These are phyloP conservation scores for Axis porcinus DNA, from an alignment of 2,113 vertebrate species.

Conservation along the genomic window DNA sequence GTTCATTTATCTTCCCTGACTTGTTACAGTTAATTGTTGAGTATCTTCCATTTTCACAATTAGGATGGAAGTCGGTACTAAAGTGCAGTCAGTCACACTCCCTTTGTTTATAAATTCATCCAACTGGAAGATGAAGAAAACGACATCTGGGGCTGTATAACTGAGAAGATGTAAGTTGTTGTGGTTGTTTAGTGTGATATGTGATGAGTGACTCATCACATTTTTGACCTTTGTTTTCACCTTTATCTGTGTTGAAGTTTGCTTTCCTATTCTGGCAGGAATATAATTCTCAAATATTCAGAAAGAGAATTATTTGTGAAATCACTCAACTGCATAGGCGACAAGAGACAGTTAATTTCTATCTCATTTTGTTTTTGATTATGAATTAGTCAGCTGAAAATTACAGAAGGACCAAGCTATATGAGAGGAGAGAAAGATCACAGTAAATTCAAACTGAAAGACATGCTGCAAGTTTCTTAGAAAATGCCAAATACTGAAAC, in stretches of 20 bases:
- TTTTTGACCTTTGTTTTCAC: slow-evolving; percentile 11
- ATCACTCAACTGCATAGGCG: slow-evolving; percentile 40
- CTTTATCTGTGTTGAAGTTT: background rate
- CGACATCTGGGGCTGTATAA: background rate
- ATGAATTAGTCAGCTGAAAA: slow-evolving; percentile 40
- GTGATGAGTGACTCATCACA: background rate
- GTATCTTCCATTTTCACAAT: slow-evolving; percentile 15
- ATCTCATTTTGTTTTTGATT: slow-evolving; percentile 48
- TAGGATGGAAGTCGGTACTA: background rate
- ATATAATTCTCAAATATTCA: slow-evolving; percentile 29
- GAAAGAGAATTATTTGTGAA: slow-evolving; percentile 44
- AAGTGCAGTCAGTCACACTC: background rate
- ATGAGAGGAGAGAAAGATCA: background rate
- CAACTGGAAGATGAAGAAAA: background rate
- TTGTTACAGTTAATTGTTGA: slow-evolving; percentile 38
- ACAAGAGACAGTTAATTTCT: slow-evolving; percentile 45
- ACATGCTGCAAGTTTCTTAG: background rate
- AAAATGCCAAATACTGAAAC: background rate
- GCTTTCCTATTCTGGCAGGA: slow-evolving; percentile 2
- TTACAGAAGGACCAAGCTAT: background rate
- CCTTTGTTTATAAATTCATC: slow-evolving; percentile 1
- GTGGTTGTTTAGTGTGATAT: background rate
- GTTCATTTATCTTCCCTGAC: slow-evolving; percentile 29
- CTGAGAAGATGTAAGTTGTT: background rate
- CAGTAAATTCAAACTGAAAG: background rate